Conservation (phyloP, 2,113 vertebrate species). For the Apeltes quadracus region DNA sequence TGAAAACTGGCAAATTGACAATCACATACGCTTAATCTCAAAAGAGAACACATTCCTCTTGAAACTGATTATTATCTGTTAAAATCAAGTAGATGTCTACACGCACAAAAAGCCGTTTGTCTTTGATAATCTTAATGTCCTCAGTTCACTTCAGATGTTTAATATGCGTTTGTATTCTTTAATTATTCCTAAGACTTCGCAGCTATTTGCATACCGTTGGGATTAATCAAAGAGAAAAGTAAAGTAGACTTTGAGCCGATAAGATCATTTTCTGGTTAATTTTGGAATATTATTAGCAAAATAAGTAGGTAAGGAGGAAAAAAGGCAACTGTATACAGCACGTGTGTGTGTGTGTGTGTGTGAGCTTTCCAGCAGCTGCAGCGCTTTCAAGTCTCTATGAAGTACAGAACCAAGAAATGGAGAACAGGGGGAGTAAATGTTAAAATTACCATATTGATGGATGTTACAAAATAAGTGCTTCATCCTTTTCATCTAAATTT, state of each 20-base stretch:
- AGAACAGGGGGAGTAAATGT: conserved; percentile 88
- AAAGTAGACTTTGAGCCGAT: conserved; percentile 78
- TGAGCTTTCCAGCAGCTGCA: conserved; percentile 52
- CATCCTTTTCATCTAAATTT: conserved; percentile 77
- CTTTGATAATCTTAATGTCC: conserved; percentile 44
- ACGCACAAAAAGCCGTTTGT: conserved; percentile 11
- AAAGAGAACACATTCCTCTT: conserved; percentile 19
- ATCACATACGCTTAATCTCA: neutral
- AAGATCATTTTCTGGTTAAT: conserved; percentile 84
- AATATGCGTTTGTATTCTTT: conserved; percentile 52
- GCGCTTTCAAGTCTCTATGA: conserved; percentile 68
- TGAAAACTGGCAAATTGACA: conserved; percentile 43
- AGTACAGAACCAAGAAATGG: conserved; percentile 72
- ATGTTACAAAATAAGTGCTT: conserved; percentile 79
- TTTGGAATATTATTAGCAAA: conserved; percentile 79
- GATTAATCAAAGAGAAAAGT: conserved; percentile 78
- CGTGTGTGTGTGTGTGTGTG: conserved; percentile 22
- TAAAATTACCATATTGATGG: conserved; percentile 93
- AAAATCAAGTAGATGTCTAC: conserved; percentile 14
- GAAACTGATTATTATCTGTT: conserved; percentile 34
- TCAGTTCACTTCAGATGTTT: conserved; percentile 50
- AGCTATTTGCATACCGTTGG: conserved; percentile 78
- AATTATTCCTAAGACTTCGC: conserved; percentile 76
- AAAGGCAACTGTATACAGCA: conserved; percentile 42
- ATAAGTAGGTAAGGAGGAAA: conserved; percentile 70